A percentile compares a stretch with the other conserved stretches of the same genome.
Conservation (phyloP, 1,140 invertebrate species). For the Battus philenor region DNA sequence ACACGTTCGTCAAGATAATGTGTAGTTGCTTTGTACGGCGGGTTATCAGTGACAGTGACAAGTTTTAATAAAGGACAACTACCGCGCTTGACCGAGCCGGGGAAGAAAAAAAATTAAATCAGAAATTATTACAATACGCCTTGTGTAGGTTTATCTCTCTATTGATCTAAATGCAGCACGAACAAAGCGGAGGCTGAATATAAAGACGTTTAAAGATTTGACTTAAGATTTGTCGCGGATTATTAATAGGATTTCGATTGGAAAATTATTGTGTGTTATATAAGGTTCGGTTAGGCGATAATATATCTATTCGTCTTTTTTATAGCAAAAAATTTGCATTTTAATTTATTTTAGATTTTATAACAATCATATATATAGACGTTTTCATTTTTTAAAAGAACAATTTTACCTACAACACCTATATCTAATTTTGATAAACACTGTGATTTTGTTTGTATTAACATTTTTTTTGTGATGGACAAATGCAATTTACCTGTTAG, state of each 20-base stretch:
- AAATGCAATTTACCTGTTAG: no score
- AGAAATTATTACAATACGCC: constrained; percentile 52
- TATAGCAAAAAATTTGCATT: no score
- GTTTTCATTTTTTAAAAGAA: no score
- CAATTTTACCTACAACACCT: no score
- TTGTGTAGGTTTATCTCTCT: constrained; percentile 35
- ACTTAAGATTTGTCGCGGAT: constrained; percentile 8
- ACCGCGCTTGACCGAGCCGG: constrained; percentile 36
- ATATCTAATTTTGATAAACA: no score
- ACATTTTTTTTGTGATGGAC: no score
- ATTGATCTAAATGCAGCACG: constrained; percentile 46
- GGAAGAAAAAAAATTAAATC: constrained; percentile 36
- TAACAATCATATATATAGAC: no score
- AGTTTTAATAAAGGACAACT: constrained; percentile 66
- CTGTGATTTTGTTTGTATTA: no score
- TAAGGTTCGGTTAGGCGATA: no score
- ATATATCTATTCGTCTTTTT: no score
- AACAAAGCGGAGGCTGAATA: constrained; percentile 19
- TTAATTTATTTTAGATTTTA: no score
- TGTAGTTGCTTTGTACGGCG: constrained; percentile 27
- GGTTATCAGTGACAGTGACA: constrained; percentile 64
- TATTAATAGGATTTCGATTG: background rate
- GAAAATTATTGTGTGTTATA: background rate
- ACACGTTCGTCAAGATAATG: constrained; percentile 46
- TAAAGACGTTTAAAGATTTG: constrained; percentile 1